A percentile compares a stretch with the other conserved stretches of the same genome.
Evolutionary conservation across 2,888 invertebrate genomes (phyloP).

Genomic region (Terebella lapidaria): DNA sequence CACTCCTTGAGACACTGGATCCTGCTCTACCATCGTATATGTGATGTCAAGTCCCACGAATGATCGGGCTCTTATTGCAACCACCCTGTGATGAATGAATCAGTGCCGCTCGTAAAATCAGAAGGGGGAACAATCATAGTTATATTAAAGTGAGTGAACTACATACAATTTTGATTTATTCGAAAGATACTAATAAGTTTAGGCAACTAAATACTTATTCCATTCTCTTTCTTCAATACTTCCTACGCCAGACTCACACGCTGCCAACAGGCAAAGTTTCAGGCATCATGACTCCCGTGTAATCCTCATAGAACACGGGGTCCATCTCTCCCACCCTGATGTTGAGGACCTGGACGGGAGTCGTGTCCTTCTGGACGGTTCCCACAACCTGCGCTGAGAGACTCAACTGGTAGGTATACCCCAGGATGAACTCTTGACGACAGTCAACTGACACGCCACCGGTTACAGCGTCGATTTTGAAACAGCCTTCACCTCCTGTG

Average conservation of each 20-base stretch:
- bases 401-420: conserved; percentile 5
- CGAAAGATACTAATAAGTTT: neutral
- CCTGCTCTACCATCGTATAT: conserved; percentile 3
- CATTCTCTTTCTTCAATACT: no score
- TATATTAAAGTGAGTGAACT: neutral
- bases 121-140: no score
- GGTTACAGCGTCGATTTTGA: conserved; percentile 13
- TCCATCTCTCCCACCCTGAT: conserved; percentile 8
- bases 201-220: no score
- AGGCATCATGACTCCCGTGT: neutral
- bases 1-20: neutral
- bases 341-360: conserved; percentile 14
- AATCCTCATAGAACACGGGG: conserved; percentile 14
- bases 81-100: conserved; percentile 11
- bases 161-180: neutral
- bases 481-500: conserved; percentile 13
- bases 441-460: conserved; percentile 10
- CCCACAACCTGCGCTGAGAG: conserved; percentile 17
- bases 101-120: no score
- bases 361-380: neutral
- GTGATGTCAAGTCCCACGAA: conserved; percentile 14
- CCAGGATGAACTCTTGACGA: conserved; percentile 3
- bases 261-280: no score
- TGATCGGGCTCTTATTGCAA: conserved; percentile 12
- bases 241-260: no score